phyloP scores from a whole-genome alignment of 2,113 vertebrate genomes.

The Gadus macrocephalus region DNA sequence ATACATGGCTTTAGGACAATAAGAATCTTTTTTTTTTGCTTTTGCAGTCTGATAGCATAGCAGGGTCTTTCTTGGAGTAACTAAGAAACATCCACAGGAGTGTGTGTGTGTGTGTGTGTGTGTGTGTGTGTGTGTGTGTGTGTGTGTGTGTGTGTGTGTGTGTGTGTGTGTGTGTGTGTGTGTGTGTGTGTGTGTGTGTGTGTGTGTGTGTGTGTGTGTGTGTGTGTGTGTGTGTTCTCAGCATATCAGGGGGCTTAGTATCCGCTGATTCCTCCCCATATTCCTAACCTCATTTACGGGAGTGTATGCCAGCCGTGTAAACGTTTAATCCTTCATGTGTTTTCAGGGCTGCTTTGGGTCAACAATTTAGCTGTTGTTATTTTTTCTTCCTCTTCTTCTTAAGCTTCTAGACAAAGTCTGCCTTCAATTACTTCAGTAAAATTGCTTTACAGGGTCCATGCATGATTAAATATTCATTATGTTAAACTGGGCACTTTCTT shows the following conservation, averaged over 20 bases:
- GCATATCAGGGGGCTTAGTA: conserved; percentile 63
- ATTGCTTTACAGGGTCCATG: conserved; percentile 79
- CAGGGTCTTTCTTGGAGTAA: too few species aligned
- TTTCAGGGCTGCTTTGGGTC: conserved; percentile 74
- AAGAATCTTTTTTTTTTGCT: too few species aligned
- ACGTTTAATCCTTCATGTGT: conserved; percentile 74
- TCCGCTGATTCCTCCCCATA: conserved; percentile 55
- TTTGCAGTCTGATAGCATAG: too few species aligned
- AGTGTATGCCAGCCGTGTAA: conserved; percentile 73
- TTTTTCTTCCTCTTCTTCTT: conserved; percentile 42
- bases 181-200: too few species aligned
- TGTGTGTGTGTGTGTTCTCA: conserved; percentile 34
- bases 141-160: too few species aligned
- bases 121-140: conserved; percentile 23
- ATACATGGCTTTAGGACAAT: too few species aligned
- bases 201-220: too few species aligned
- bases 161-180: too few species aligned
- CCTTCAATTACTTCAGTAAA: conserved; percentile 87
- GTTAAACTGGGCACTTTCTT: conserved; percentile 80
- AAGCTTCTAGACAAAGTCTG: conserved; percentile 78
- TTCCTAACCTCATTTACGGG: conserved; percentile 71
- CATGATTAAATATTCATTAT: conserved; percentile 91
- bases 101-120: too few species aligned
- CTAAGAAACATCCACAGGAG: too few species aligned
- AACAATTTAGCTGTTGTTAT: conserved; percentile 70